Base-by-base conservation (phyloP, 1,140 invertebrate species). In the Drosophila lowei region DNA sequence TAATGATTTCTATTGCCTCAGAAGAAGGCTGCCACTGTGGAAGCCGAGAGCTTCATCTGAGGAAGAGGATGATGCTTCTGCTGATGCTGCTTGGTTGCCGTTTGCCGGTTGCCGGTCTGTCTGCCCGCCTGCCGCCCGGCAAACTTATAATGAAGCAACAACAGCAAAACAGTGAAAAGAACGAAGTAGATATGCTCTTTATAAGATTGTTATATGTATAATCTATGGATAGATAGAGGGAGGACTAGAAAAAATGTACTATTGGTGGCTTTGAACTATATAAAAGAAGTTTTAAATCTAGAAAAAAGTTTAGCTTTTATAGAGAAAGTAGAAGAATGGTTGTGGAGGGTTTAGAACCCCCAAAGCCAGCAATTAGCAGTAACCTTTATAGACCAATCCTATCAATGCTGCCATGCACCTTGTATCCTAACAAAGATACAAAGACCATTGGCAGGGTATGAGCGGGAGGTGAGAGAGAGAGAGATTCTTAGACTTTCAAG, bases 1-100 rank as follows among this genome's bases (percentile, higher is more conserved):
- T 86, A 85, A 85, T 85, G 81, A 85, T 86, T 85, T 85, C 81
- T 85, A 85, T 81, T 85, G 81, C 74, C 83, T 60, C 71, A 53
- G 58, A 23, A 55, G 50, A 38, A 59, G 68, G 75, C 46, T 64
- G 63, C 68, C 61, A 72, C 67, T 68, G 74, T 72, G 56, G 62
- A n/a, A 67, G 72, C 55, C 13, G 23, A 63, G 9, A n/a, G 15
- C 48, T 44, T 49, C 15, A 23, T 34, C 55, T 38, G 42, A 6
- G 25, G 18, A 16, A 46, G 21, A 18, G 42, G 25, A 11, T 38
- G 56, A 23, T 71, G 13, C n/a, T 23, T 3, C 23, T 25, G 15
- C 57, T 52, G 21, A 16, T 48, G 23, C 30, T 34, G 55, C 30
- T 71, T n/a, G 28, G 25, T 21, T 43, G 59, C n/a, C n/a, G n/a